Percentiles rank a stretch among this genome's conserved stretches.
Evolutionary conservation across 2,888 invertebrate genomes (phyloP).

Genomic region (Xylophagus ater): DNA sequence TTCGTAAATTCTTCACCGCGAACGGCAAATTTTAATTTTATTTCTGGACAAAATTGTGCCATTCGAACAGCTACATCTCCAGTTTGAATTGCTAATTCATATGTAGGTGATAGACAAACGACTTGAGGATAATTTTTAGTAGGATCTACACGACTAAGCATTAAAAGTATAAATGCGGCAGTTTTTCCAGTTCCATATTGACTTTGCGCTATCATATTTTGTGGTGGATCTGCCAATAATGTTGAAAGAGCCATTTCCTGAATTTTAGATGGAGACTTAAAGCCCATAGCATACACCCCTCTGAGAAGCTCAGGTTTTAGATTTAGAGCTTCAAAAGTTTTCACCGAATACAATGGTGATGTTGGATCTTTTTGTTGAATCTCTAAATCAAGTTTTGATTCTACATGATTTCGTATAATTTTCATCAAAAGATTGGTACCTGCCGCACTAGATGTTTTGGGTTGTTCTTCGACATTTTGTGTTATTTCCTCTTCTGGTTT

Average conservation of each 20-base stretch:
- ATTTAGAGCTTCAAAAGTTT: constrained; percentile 76
- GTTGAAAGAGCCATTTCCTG: constrained; percentile 89
- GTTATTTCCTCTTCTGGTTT: constrained; percentile 15
- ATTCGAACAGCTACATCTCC: constrained; percentile 92
- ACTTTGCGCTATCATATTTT: constrained; percentile 98
- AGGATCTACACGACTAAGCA: constrained; percentile 85
- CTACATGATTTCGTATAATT: constrained; percentile 77
- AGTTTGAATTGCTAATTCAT: no score
- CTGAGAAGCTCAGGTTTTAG: constrained; percentile 80
- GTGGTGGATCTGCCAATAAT: constrained; percentile 84
- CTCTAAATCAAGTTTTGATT: constrained; percentile 77
- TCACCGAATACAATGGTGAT: constrained; percentile 88
- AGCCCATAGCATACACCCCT: constrained; percentile 92
- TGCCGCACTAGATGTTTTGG: constrained; percentile 46
- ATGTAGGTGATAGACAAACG: no score
- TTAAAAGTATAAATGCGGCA: no score
- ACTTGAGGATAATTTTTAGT: constrained; percentile 74
- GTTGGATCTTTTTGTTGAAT: constrained; percentile 83
- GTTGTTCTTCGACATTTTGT: constrained; percentile 20
- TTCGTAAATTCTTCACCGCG: constrained; percentile 76
- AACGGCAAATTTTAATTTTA: no score
- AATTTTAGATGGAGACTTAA: constrained; percentile 97
- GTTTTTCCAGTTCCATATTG: constrained; percentile 99
- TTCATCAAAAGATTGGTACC: constrained; percentile 85
- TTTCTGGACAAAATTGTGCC: no score